These are phyloP conservation scores for Hirundo rustica DNA, from an alignment of 2,797 vertebrate species.

Conservation along the genomic window DNA sequence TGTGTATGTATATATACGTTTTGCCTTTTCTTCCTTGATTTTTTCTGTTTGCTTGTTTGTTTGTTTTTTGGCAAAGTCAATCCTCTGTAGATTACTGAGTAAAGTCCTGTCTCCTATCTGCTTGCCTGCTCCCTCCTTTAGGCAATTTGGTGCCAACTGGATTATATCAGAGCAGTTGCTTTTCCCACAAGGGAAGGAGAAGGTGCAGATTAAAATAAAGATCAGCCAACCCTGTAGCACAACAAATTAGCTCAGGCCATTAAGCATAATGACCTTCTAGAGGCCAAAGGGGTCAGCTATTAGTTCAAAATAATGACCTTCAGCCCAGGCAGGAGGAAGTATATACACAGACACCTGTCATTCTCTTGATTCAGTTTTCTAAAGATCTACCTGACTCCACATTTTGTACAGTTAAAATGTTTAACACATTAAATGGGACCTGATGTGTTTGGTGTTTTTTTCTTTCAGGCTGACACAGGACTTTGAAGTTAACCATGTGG, in stretches of 20 bases:
- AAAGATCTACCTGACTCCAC: neutral
- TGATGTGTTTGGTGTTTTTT: neutral
- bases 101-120: conserved; percentile 38
- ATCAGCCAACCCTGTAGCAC: conserved; percentile 62
- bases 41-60: neutral
- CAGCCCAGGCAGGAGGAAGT: conserved; percentile 58
- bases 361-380: conserved; percentile 14
- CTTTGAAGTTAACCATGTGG: conserved; percentile 32
- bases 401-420: conserved; percentile 30
- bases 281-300: conserved; percentile 65
- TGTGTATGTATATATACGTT: neutral
- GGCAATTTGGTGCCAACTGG: conserved; percentile 63
- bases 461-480: neutral
- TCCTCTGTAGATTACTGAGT: neutral
- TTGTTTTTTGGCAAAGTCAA: neutral
- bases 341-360: neutral
- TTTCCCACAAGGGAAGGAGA: conserved; percentile 53
- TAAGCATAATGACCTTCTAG: conserved; percentile 72
- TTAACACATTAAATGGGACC: conserved; percentile 40
- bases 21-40: neutral
- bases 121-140: conserved; percentile 28
- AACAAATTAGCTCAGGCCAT: conserved; percentile 76
- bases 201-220: conserved; percentile 67
- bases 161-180: conserved; percentile 70
- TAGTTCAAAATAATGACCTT: conserved; percentile 72